Evolutionary conservation across 2,888 invertebrate genomes (phyloP).

Genomic region (Oligia latruncula): DNA sequence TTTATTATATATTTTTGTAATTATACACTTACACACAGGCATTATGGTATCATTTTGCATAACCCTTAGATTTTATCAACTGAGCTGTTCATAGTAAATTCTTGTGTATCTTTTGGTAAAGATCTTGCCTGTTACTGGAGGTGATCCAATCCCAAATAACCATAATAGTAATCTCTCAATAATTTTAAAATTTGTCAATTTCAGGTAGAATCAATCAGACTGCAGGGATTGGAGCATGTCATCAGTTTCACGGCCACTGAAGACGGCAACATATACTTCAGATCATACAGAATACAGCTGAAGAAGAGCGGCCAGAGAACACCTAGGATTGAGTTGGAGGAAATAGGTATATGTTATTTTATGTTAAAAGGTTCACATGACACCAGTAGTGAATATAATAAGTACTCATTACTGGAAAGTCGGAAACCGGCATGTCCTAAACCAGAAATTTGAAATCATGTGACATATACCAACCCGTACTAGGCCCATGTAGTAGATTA

Average conservation of each 20-base stretch:
- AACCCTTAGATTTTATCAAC: background rate
- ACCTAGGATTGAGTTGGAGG: conserved; percentile 97
- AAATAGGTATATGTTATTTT: conserved; percentile 92
- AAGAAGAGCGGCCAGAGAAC: conserved; percentile 97
- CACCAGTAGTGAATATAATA: background rate
- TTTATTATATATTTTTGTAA: too few species aligned
- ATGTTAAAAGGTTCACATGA: background rate
- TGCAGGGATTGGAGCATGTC: conserved; percentile 98
- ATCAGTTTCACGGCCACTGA: conserved; percentile 96
- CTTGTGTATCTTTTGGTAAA: background rate
- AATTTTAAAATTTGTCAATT: conserved; percentile 57
- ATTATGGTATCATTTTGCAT: background rate
- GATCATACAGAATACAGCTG: conserved; percentile 94
- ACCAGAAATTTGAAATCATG: too few species aligned
- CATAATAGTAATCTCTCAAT: background rate
- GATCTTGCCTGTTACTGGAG: background rate
- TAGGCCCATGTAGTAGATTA: too few species aligned
- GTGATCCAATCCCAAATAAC: background rate
- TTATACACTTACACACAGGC: too few species aligned
- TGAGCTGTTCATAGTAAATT: background rate
- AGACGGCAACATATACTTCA: conserved; percentile 94
- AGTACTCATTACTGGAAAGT: background rate
- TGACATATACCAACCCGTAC: too few species aligned
- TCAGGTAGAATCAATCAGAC: conserved; percentile 93
- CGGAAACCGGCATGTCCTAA: too few species aligned